phyloP scores from a whole-genome alignment of 2,113 vertebrate species.

The Lucifuga dentata region DNA sequence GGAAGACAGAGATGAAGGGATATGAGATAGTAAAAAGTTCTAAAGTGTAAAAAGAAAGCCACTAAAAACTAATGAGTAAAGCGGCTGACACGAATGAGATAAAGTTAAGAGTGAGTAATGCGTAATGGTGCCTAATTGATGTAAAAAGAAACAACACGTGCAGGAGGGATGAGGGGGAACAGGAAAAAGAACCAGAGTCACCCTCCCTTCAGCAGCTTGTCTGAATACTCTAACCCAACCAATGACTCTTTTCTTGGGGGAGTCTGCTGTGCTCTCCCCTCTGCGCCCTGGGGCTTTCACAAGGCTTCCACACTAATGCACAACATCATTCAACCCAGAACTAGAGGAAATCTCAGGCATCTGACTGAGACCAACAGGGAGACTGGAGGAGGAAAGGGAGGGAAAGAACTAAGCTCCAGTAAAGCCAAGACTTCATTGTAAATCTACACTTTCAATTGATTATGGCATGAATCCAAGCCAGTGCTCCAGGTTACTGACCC shows the following conservation, averaged over 20 bases:
- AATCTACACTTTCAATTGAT: not conserved
- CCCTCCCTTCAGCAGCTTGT: conserved; percentile 57
- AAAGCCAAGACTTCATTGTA: not conserved
- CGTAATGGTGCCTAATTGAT: conserved; percentile 36
- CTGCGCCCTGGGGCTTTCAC: conserved; percentile 48
- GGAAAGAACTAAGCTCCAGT: not conserved
- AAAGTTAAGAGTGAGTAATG: conserved; percentile 6
- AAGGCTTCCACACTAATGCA: conserved; percentile 63
- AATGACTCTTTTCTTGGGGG: conserved; percentile 56
- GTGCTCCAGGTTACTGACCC: not conserved
- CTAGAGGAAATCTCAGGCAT: conserved; percentile 42
- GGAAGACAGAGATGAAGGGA: conserved; percentile 4
- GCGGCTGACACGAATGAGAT: conserved; percentile 13
- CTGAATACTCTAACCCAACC: conserved; percentile 46
- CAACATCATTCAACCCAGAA: conserved; percentile 67
- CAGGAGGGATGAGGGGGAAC: not conserved
- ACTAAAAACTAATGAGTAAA: not conserved
- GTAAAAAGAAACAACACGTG: conserved; percentile 29
- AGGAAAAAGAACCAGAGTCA: conserved; percentile 19
- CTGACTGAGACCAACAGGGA: conserved; percentile 5
- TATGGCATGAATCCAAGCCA: not conserved
- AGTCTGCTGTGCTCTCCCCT: conserved; percentile 51
- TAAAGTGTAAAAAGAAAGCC: conserved; percentile 15
- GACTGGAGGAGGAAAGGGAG: not conserved
- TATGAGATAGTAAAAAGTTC: not conserved